These are phyloP conservation scores for Anoplolepis gracilipes DNA, from an alignment of 1,140 invertebrate genomes.

Conservation along the genomic window DNA sequence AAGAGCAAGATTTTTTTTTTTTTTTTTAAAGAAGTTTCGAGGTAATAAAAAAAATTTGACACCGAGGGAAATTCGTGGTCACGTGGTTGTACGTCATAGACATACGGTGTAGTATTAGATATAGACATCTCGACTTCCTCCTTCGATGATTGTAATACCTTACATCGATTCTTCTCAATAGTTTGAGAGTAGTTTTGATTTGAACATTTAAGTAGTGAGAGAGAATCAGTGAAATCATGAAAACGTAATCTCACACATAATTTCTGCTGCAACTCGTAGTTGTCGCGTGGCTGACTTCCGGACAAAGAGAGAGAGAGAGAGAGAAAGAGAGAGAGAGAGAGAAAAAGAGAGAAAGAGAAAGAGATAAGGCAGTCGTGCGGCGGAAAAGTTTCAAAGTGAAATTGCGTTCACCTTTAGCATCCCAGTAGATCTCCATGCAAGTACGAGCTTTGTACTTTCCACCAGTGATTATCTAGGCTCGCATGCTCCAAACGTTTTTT, in stretches of 20 bases:
- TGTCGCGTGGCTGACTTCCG: constrained; percentile 1
- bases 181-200: constrained; percentile 15
- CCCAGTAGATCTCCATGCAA: constrained; percentile 63
- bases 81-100: constrained; percentile 33
- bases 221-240: constrained; percentile 12
- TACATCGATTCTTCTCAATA: constrained; percentile 39
- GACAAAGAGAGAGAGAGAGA: neutral
- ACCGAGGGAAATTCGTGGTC: constrained; percentile 8
- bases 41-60: neutral
- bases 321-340: neutral
- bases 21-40: neutral
- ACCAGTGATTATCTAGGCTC: constrained; percentile 69
- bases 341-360: neutral
- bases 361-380: constrained; percentile 6
- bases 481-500: constrained; percentile 69
- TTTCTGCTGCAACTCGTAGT: neutral
- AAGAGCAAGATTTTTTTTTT: neutral
- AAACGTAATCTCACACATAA: constrained; percentile 57
- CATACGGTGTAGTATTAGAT: constrained; percentile 50
- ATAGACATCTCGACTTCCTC: constrained; percentile 29
- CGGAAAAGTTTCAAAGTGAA: constrained; percentile 45
- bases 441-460: constrained; percentile 71
- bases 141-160: constrained; percentile 16
- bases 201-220: constrained; percentile 11
- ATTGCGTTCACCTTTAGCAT: constrained; percentile 71